A percentile compares a stretch with the other conserved stretches of the same genome.
Evolutionary conservation across 2,797 vertebrate species (phyloP).

Genomic region (Hippopotamyrus pictus): DNA sequence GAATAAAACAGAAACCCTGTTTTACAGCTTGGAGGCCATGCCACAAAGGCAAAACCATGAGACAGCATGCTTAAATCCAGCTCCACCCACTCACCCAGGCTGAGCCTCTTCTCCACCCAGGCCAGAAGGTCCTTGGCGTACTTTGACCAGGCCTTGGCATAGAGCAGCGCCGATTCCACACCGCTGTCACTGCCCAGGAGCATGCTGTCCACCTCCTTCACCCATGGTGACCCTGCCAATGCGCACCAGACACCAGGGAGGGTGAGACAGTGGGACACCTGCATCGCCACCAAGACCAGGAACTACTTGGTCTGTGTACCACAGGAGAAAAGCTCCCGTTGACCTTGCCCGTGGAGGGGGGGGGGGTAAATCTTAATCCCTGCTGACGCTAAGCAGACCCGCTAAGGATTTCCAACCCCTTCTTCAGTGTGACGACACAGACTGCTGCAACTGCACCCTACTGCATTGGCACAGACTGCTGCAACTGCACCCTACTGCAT

Average conservation of each 20-base stretch:
- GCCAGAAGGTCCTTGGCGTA: conserved; percentile 90
- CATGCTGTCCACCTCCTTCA: conserved; percentile 75
- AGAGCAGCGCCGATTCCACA: conserved; percentile 84
- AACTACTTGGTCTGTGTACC: conserved; percentile 11
- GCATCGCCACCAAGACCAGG: background rate
- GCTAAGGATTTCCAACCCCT: conserved; percentile 47
- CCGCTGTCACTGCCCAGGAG: conserved; percentile 79
- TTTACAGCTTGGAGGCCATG: background rate
- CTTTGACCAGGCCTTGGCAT: conserved; percentile 97
- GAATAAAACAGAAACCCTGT: background rate
- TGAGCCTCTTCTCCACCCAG: conserved; percentile 93
- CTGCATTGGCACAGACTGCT: background rate
- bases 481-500: too few species aligned
- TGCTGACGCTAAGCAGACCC: conserved; percentile 53
- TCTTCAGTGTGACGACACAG: conserved; percentile 43
- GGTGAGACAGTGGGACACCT: conserved; percentile 32
- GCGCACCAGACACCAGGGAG: conserved; percentile 22
- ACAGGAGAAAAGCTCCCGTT: conserved; percentile 48
- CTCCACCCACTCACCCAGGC: conserved; percentile 75
- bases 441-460: background rate
- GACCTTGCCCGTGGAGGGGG: conserved; percentile 36
- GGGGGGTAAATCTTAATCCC: conserved; percentile 54
- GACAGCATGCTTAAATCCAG: background rate
- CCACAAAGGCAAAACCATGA: background rate
- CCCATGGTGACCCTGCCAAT: conserved; percentile 70